Conservation (phyloP, 2,113 vertebrate genomes). For the Panurus biarmicus region DNA sequence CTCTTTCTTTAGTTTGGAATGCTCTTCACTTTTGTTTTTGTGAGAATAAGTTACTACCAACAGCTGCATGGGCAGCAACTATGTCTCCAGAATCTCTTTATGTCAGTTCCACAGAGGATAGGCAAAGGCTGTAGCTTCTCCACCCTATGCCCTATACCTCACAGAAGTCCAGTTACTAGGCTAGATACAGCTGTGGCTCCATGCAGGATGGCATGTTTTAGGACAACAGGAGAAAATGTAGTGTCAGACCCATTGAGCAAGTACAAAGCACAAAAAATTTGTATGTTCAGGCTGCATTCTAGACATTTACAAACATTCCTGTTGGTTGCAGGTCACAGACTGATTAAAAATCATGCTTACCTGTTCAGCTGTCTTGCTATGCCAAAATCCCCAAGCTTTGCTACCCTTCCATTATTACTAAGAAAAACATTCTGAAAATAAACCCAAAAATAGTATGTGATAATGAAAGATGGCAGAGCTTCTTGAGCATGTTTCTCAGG, state of each 20-base stretch:
- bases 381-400: constrained; percentile 93
- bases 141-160: neutral
- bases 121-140: neutral
- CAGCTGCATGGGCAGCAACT: neutral
- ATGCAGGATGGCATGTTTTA: neutral
- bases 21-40: neutral
- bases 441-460: neutral
- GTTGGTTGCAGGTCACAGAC: neutral
- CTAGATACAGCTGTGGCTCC: neutral
- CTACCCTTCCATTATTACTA: constrained; percentile 75
- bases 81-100: neutral
- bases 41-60: neutral
- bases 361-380: constrained; percentile 87
- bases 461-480: neutral
- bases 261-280: neutral
- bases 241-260: neutral
- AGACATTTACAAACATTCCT: neutral
- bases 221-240: neutral
- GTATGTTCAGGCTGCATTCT: neutral
- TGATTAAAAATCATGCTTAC: constrained; percentile 66
- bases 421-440: constrained; percentile 88
- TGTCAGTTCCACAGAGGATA: neutral
- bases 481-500: neutral
- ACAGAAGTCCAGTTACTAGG: neutral
- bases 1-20: neutral